These are phyloP conservation scores for Ips typographus DNA, from an alignment of 1,140 invertebrate species.

Conservation along the genomic window DNA sequence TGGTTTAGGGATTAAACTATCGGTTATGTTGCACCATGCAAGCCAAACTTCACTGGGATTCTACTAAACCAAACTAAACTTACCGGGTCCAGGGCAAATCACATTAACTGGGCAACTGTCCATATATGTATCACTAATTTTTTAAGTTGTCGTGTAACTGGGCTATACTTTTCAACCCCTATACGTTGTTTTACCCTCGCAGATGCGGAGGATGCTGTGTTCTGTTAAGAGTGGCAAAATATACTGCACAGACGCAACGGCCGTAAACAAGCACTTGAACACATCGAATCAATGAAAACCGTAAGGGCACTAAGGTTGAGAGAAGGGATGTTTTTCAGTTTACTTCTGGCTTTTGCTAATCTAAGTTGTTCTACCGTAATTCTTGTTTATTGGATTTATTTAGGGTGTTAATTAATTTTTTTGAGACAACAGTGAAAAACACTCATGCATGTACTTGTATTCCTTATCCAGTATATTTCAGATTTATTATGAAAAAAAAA, in stretches of 20 bases:
- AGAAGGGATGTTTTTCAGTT: background rate
- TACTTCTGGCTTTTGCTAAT: too few relatives aligned
- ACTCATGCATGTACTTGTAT: too few relatives aligned
- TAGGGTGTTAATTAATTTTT: too few relatives aligned
- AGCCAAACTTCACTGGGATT: too few relatives aligned
- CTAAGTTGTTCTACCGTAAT: too few relatives aligned
- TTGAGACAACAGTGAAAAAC: too few relatives aligned
- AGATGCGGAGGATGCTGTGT: conserved; percentile 12
- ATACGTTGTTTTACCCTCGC: conserved; percentile 3
- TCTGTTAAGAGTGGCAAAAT: conserved; percentile 10
- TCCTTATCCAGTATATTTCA: too few relatives aligned
- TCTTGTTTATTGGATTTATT: too few relatives aligned
- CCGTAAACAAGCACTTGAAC: conserved; percentile 2
- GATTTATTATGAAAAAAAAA: too few relatives aligned
- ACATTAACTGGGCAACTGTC: conserved; percentile 18
- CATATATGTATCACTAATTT: conserved; percentile 12
- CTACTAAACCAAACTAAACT: background rate
- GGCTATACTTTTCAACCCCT: too few relatives aligned
- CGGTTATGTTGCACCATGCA: too few relatives aligned
- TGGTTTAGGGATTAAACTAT: too few relatives aligned
- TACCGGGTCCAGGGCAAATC: conserved; percentile 14
- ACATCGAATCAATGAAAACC: conserved; percentile 12
- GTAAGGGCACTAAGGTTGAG: background rate
- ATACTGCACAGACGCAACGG: conserved; percentile 12
- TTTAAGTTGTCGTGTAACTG: background rate